Conservation (phyloP, 2,113 vertebrate species). For the Dromiciops gliroides region DNA sequence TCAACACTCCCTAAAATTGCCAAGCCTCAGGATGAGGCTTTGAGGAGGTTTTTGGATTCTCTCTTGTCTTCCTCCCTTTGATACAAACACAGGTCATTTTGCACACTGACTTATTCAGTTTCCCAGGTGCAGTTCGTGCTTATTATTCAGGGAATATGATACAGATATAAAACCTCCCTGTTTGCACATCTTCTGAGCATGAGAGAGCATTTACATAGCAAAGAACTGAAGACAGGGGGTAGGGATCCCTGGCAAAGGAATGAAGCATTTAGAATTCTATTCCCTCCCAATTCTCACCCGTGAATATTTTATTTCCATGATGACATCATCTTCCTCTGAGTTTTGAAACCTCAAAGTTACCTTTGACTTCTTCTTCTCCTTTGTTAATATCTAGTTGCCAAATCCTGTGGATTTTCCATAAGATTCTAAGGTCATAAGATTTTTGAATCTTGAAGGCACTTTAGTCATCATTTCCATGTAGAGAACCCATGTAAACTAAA, state of each 20-base stretch:
- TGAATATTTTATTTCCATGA: not conserved
- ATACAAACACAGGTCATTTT: slow-evolving; percentile 30
- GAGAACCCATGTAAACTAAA: not conserved
- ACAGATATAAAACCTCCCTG: not conserved
- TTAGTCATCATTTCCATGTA: not conserved
- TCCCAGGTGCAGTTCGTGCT: slow-evolving; percentile 15
- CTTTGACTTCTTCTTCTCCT: not conserved
- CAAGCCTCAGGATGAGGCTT: slow-evolving; percentile 4
- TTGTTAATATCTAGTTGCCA: not conserved
- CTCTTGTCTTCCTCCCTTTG: slow-evolving; percentile 13
- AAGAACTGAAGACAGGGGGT: not conserved
- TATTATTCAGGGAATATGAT: slow-evolving; percentile 14
- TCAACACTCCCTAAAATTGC: slow-evolving; percentile 39
- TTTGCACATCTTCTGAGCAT: slow-evolving; percentile 13
- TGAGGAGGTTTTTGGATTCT: slow-evolving; percentile 33
- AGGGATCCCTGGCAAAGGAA: not conserved
- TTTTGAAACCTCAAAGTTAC: not conserved
- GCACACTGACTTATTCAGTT: slow-evolving; percentile 35
- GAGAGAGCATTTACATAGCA: not conserved
- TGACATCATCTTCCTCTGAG: not conserved
- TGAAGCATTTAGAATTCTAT: not conserved
- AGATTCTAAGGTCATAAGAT: not conserved
- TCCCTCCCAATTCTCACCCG: not conserved
- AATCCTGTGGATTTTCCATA: not conserved
- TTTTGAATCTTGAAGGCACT: not conserved